These are phyloP conservation scores for Mayetiola destructor DNA, from an alignment of 2,888 invertebrate species.

Conservation along the genomic window DNA sequence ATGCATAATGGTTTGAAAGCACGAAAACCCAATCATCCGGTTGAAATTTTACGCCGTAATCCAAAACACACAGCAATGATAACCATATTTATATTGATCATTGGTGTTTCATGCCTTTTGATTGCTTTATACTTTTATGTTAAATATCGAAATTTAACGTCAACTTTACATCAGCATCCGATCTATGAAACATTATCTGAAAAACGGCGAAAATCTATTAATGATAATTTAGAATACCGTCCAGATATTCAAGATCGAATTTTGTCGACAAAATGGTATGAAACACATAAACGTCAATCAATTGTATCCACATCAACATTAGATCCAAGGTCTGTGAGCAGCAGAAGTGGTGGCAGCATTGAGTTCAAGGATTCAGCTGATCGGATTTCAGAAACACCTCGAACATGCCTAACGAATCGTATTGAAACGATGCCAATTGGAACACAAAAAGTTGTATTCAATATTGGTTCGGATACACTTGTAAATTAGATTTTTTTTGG, in stretches of 20 bases:
- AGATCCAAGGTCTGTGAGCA: neutral
- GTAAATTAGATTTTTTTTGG: neutral
- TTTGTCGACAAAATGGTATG: neutral
- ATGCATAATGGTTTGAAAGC: neutral
- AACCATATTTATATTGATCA: neutral
- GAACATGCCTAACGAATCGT: neutral
- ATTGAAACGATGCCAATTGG: constrained; percentile 4
- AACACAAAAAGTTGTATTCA: constrained; percentile 2
- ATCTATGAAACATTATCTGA: neutral
- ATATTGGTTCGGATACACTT: neutral
- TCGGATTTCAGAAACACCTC: neutral
- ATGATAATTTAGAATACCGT: neutral
- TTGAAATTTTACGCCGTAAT: constrained; percentile 1
- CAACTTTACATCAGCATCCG: neutral
- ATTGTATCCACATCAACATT: neutral
- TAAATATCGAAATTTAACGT: neutral
- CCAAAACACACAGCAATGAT: neutral
- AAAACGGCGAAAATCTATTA: no score
- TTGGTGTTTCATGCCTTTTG: constrained; percentile 8
- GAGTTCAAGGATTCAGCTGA: constrained; percentile 4
- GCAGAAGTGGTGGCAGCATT: neutral
- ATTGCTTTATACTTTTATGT: neutral
- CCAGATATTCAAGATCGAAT: constrained; percentile 1
- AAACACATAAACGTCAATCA: neutral
- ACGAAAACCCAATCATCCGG: neutral